Evolutionary conservation across 2,888 invertebrate species (phyloP).

Genomic region (Gymnosoma rotundatum): DNA sequence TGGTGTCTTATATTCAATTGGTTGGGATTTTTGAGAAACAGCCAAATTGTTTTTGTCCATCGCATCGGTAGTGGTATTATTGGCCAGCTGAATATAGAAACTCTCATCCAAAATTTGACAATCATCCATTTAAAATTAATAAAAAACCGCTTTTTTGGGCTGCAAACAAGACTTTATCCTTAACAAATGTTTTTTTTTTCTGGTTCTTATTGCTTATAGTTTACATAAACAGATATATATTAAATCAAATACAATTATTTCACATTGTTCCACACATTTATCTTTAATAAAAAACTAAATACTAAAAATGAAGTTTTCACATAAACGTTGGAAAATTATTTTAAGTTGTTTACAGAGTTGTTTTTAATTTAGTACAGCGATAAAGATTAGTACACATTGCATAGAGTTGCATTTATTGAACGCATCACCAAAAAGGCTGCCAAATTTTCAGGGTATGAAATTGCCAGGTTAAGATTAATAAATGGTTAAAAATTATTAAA

Average conservation of each 20-base stretch:
- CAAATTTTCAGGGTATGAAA: no score
- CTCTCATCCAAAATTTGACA: constrained; percentile 30
- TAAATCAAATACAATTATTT: no score
- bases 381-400: background rate
- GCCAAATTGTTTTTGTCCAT: constrained; percentile 61
- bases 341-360: constrained; percentile 42
- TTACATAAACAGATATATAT: no score
- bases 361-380: constrained; percentile 13
- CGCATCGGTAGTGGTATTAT: constrained; percentile 16
- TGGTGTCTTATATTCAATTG: constrained; percentile 78
- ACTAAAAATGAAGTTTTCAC: constrained; percentile 13
- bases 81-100: constrained; percentile 17
- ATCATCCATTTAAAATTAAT: constrained; percentile 37
- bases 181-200: background rate
- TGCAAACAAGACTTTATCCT: background rate
- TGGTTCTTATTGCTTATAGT: background rate
- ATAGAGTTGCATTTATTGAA: background rate
- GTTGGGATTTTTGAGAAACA: constrained; percentile 53
- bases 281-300: background rate
- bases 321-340: constrained; percentile 56
- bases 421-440: no score
- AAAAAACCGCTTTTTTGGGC: background rate
- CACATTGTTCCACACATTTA: no score
- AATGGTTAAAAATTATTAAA: no score
- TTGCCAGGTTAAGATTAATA: no score